Conservation (phyloP, 2,888 invertebrate species). For the Latrodectus hesperus region DNA sequence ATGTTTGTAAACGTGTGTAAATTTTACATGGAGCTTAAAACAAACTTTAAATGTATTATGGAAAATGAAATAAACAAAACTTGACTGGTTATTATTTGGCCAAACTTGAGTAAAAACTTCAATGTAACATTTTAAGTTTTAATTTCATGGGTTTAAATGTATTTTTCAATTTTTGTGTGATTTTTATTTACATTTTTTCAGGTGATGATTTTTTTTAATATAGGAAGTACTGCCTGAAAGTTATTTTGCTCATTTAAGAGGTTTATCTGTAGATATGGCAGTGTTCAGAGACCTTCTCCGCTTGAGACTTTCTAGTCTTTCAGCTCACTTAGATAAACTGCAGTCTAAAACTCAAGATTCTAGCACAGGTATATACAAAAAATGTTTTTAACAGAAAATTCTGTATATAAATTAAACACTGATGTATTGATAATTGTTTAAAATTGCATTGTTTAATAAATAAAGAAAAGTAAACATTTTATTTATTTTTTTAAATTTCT, state of each 20-base stretch:
- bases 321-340: constrained; percentile 91
- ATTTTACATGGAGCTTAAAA: too few species aligned
- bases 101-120: too few species aligned
- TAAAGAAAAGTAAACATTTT: neutral
- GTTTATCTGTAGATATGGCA: constrained; percentile 98
- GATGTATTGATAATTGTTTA: neutral
- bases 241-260: constrained; percentile 95
- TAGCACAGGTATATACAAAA: constrained; percentile 76
- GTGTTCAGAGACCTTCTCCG: constrained; percentile 94
- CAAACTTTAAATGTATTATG: too few species aligned
- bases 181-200: constrained; percentile 72
- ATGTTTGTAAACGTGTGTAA: too few species aligned
- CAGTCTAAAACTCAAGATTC: constrained; percentile 89
- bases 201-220: constrained; percentile 93
- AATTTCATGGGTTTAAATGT: too few species aligned
- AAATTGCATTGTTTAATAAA: neutral
- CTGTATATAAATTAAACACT: neutral
- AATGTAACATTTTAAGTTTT: too few species aligned
- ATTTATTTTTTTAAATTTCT: neutral
- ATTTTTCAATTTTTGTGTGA: too few species aligned
- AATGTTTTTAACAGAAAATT: neutral
- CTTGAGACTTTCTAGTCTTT: constrained; percentile 87
- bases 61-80: too few species aligned
- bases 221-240: constrained; percentile 94
- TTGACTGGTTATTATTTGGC: too few species aligned